A percentile compares a stretch with the other conserved stretches of the same genome.
Evolutionary conservation across 1,140 invertebrate species (phyloP).

Genomic region (Drosophila watanabei): DNA sequence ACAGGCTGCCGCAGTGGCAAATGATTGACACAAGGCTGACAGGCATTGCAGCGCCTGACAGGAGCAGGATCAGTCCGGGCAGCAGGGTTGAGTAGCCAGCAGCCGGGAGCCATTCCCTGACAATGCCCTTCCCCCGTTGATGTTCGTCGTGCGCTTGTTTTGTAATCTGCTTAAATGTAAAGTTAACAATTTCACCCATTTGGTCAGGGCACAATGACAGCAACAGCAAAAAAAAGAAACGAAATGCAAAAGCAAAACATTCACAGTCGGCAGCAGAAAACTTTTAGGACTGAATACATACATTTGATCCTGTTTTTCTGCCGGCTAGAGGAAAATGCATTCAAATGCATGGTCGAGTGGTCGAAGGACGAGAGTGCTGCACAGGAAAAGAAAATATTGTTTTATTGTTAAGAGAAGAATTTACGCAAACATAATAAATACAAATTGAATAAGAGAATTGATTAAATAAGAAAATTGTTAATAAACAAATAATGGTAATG

Average conservation of each 20-base stretch:
- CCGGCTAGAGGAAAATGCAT: constrained; percentile 31
- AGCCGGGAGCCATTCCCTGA: neutral
- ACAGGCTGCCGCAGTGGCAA: constrained; percentile 37
- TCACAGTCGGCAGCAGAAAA: constrained; percentile 21
- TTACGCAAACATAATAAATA: neutral
- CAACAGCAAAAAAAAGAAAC: constrained; percentile 7
- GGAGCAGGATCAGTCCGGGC: constrained; percentile 27
- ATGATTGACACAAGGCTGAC: constrained; percentile 48
- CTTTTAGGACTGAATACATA: constrained; percentile 27
- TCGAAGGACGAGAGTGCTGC: constrained; percentile 35
- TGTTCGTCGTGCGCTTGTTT: constrained; percentile 42
- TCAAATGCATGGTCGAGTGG: constrained; percentile 22
- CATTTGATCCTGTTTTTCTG: constrained; percentile 26
- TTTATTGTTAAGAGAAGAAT: neutral
- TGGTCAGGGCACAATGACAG: constrained; percentile 32
- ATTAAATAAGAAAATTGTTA: neutral
- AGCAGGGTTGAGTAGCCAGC: neutral
- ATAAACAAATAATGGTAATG: neutral
- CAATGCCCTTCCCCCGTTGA: constrained; percentile 9
- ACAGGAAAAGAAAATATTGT: constrained; percentile 3
- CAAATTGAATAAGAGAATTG: neutral
- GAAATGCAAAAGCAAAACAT: constrained; percentile 21
- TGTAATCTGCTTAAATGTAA: constrained; percentile 81
- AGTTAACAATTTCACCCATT: constrained; percentile 72
- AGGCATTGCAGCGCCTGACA: constrained; percentile 52